Evolutionary conservation across 2,113 vertebrate species (phyloP).

Genomic region (Arizona elegans): DNA sequence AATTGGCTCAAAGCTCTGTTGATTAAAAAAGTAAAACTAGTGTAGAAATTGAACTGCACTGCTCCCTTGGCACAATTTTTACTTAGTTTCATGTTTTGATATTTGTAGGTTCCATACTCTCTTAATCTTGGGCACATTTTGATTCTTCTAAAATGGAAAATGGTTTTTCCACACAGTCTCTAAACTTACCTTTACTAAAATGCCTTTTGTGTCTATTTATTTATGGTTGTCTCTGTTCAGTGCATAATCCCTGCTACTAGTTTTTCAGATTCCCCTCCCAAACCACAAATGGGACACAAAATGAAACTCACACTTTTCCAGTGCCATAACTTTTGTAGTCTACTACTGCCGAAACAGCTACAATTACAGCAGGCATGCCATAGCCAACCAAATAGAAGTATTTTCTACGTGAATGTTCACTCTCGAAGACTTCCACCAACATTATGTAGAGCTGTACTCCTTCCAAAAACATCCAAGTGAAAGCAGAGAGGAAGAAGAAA

Average conservation of each 20-base stretch:
- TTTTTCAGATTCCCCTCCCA: neutral
- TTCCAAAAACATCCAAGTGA: slow-evolving; percentile 99
- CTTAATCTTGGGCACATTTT: neutral
- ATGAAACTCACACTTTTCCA: slow-evolving; percentile 87
- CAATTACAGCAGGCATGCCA: slow-evolving; percentile 90
- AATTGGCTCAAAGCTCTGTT: neutral
- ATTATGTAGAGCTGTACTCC: slow-evolving; percentile 98
- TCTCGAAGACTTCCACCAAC: slow-evolving; percentile 98
- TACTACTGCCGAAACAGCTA: slow-evolving; percentile 90
- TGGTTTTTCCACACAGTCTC: neutral
- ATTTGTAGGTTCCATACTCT: neutral
- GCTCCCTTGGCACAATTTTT: neutral
- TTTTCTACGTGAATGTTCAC: slow-evolving; percentile 89
- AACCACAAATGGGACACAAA: neutral
- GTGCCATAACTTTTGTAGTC: slow-evolving; percentile 97
- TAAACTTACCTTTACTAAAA: neutral
- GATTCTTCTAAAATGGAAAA: neutral
- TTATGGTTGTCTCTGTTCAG: neutral
- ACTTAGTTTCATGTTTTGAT: neutral
- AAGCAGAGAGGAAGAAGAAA: slow-evolving; percentile 98
- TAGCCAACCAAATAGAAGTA: slow-evolving; percentile 97
- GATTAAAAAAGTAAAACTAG: neutral
- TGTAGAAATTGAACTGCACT: neutral
- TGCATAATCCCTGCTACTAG: neutral
- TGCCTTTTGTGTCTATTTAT: neutral